phyloP scores from a whole-genome alignment of 2,113 vertebrate genomes.

The cattle (Bos taurus) region ARS-UCD2.0 NC_037344.1:34956001-34956500 shows the following conservation, averaged over 20 bases:
- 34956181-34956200: background rate
- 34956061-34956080: background rate
- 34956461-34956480: background rate
- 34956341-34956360: background rate
- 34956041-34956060: background rate
- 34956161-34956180: background rate
- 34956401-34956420: background rate
- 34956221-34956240: background rate
- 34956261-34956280: background rate
- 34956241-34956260: background rate
- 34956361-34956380: background rate
- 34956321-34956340: background rate
- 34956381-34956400: background rate
- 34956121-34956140: background rate
- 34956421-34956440: background rate
- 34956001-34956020: background rate
- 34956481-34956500: background rate
- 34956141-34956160: background rate
- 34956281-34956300: background rate
- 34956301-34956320: background rate
- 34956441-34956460: background rate
- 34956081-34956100: background rate
- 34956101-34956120: background rate
- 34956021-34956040: background rate
- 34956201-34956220: background rate